Conservation (phyloP, 2,888 invertebrate genomes). For the Neria commutata region DNA sequence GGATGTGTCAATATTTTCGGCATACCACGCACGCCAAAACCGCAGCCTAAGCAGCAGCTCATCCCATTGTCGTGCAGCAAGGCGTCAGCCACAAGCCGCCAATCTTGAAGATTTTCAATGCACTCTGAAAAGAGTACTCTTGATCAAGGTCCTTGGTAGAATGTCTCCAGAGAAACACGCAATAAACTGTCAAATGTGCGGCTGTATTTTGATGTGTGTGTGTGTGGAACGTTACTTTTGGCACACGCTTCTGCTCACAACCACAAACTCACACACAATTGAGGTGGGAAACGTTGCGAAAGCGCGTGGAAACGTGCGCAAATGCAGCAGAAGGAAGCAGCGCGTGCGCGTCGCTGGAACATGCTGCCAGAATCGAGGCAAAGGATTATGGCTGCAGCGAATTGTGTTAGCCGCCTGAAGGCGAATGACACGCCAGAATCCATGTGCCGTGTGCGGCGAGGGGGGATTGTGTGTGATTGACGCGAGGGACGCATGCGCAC, state of each 20-base stretch:
- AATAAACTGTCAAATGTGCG: no score
- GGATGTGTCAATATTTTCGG: no score
- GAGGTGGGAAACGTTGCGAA: neutral
- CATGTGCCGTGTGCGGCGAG: neutral
- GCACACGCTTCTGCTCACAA: conserved; percentile 8
- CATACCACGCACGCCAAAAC: no score
- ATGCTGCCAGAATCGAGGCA: conserved; percentile 42
- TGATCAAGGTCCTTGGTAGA: no score
- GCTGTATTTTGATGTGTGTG: neutral
- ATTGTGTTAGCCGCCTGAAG: neutral
- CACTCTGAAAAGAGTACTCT: no score
- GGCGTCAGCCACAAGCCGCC: no score
- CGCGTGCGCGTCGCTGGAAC: conserved; percentile 24
- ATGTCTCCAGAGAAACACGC: no score
- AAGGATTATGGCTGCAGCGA: conserved; percentile 41
- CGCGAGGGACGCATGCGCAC: conserved; percentile 41
- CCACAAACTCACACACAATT: neutral
- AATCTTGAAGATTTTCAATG: no score
- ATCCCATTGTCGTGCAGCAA: no score
- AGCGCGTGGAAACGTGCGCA: neutral
- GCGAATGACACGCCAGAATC: no score
- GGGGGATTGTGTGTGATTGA: neutral
- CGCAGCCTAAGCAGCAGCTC: no score
- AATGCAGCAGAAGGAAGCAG: neutral
- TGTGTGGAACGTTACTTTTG: neutral